Evolutionary conservation across 1,140 invertebrate genomes (phyloP), one percentile per base, ranked within the genome.

Genomic region (Metaphire vulgaris): DNA sequence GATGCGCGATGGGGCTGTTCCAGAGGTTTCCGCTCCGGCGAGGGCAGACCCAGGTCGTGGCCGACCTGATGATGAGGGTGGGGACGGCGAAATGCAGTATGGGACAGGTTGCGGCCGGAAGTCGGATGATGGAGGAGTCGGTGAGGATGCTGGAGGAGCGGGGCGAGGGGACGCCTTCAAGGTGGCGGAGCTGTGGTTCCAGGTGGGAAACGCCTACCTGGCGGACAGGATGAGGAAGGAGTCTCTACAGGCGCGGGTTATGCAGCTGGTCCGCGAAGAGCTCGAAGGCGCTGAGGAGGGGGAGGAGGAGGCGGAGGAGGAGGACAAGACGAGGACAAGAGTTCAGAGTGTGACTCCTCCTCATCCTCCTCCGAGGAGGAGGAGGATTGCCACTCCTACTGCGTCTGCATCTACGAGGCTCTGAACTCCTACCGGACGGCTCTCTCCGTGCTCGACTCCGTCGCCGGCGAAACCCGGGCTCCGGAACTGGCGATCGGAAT

Each of bases 61-160:
- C 29, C 15, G n/a, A 74, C 28, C 15, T 77, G 2, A n/a, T 77
- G n/a, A 74, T 33, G 66, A 41, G 69, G 16, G 29, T 77, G 14
- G 76, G 76, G 33, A 69, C 69, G 33, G 74, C 72, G 6, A 33
- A 69, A n/a, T 77, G 76, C 64, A 28, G 26, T 21, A 72, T 33
- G 15, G 76, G 76, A 16, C 74, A 77, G n/a, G 68, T 75, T 33
- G 33, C 66, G 31, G 72, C n/a, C 28, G 76, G 76, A 29, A 68
- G 64, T 32, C 72, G 70, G 33, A 26, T 77, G 32, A 74, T 77
- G 65, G 31, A 76, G 21, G 76, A 77, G 64, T 41, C 76, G 21
- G 69, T 76, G 32, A 56, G 64, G 12, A 26, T 77, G 72, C 70
- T 66, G 30, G 73, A n/a, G 1, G 26, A 41, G 2, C 26, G 32